Base-by-base conservation (phyloP, 1,140 invertebrate species). In the Colletes latitarsis region DNA sequence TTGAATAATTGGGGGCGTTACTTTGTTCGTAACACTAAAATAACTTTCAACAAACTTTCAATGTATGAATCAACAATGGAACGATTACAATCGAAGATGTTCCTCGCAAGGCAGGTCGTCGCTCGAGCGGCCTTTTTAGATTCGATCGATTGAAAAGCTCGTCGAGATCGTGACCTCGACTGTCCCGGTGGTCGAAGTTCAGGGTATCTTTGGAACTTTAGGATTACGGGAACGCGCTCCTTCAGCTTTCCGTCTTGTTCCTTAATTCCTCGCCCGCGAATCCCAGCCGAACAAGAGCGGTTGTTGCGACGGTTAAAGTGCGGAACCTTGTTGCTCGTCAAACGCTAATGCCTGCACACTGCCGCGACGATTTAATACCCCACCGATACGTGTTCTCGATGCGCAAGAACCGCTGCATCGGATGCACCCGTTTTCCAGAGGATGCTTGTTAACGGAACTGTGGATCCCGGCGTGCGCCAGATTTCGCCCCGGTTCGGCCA, bases 241-340 rank as follows among this genome's bases (percentile, higher is more conserved):
- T 57, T 46, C 63, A 63, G 39, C 10, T 49, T 12, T 53, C 41
- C 30, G 53, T 58, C 30, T 64, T 46, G 15, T 9, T 41, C 21
- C 21, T 12, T 39, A 80, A 75, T 75, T 55, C 63, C 77, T 52
- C 43, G 43, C 49, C 46, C 21, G 49, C 4, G 64, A 67, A 68
- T 75, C 53, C 78, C 46, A 15, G 73, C 63, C 58, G 57, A 60
- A 63, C 60, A 60, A 17, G 52, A 19, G 6, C n/a, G 60, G 15
- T 63, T 41, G 68, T 30, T 14, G 68, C 41, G 30, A n/a, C 43
- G 53, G 76, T 73, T 82, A 78, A 79, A 82, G 81, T 82, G 75
- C 81, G 76, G 55, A 82, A 73, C 62, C 81, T 73, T 82, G 81
- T 82, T 78, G 58, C 75, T 72, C 76, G 81, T 79, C 76, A 78